A percentile compares a stretch with the other conserved stretches of the same genome.
Conservation (phyloP, 2,797 vertebrate genomes). For the Danio jaintianensis region DNA sequence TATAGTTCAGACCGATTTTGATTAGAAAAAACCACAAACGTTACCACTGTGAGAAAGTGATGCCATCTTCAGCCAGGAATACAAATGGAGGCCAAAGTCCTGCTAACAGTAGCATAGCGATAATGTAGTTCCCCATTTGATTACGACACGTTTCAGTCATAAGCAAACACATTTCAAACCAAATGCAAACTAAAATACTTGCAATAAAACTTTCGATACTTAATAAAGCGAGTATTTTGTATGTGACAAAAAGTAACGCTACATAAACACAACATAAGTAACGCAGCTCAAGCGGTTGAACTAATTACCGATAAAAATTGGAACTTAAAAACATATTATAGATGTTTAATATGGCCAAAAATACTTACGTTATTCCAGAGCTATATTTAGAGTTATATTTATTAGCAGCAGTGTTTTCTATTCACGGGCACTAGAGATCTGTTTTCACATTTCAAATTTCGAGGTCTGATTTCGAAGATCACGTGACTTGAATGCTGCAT, state of each 20-base stretch:
- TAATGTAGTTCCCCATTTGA: not conserved
- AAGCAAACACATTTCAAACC: not conserved
- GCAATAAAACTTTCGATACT: not conserved
- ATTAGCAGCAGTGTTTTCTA: not conserved
- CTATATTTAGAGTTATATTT: too few species aligned
- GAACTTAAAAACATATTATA: not conserved
- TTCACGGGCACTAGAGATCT: slow-evolving; percentile 36
- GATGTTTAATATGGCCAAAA: too few species aligned
- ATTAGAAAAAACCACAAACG: not conserved
- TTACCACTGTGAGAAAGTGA: slow-evolving; percentile 55
- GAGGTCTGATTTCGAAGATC: slow-evolving; percentile 59
- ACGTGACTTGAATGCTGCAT: slow-evolving; percentile 58
- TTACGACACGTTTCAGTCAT: not conserved
- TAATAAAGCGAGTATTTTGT: not conserved
- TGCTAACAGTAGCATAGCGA: slow-evolving; percentile 21
- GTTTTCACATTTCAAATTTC: slow-evolving; percentile 77
- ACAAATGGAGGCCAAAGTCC: slow-evolving; percentile 46
- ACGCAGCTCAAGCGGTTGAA: not conserved
- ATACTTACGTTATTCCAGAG: slow-evolving; percentile 23
- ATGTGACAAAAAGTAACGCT: not conserved
- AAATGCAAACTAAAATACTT: not conserved
- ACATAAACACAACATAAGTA: not conserved
- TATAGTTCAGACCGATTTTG: not conserved
- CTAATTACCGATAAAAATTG: not conserved
- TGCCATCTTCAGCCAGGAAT: slow-evolving; percentile 55